Evolutionary conservation across 1,140 invertebrate genomes (phyloP), one percentile per base, ranked within the genome.

Genomic region (Caenorhabditis latens): DNA sequence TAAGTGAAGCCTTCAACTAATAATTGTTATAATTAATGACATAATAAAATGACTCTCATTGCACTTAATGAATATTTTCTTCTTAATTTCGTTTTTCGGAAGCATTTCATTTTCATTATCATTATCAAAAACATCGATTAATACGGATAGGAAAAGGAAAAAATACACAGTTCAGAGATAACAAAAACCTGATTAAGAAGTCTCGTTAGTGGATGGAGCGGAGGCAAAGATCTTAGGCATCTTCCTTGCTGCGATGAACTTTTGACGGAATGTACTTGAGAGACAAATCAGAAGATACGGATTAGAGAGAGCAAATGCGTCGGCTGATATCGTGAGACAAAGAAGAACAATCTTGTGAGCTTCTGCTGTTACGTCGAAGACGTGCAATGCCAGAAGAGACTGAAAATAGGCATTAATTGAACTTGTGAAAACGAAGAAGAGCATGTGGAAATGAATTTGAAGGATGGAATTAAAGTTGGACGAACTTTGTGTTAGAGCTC

Each of bases 31-130:
- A 79, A 50, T 71, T 71, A 21, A 63, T 71, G 65, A 71, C 43
- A 79, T 79, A 48, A 79, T 79, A 79, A 79, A 79, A 79, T 79
- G 71, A 79, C 71, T 79, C 71, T 79, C 71, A 79, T 79, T 50
- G n/a, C 4, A 79, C 42, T 79, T 79, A 79, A 79, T 50, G 46
- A 79, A 24, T 21, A 16, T 19, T 79, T 48, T 43, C 21, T 21
- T 50, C 4, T 16, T 16, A 0, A 50, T 16, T 16, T 16, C 8
- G 13, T 32, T 0, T 32, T 32, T 32, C 2, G 32, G 32, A 32
- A 32, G 32, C 32, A 32, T 32, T 32, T 32, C 32, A 32, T 32
- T 32, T 32, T 32, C 2, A 32, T 32, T 32, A 32, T 32, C 32
- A 32, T 32, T 32, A 1, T 32, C 32, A 32, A 32, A 32, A 32